Percentiles rank a stretch among this genome's conserved stretches.
phyloP scores from a whole-genome alignment of 1,140 invertebrate genomes.

The Chironomus striatipennis region DNA sequence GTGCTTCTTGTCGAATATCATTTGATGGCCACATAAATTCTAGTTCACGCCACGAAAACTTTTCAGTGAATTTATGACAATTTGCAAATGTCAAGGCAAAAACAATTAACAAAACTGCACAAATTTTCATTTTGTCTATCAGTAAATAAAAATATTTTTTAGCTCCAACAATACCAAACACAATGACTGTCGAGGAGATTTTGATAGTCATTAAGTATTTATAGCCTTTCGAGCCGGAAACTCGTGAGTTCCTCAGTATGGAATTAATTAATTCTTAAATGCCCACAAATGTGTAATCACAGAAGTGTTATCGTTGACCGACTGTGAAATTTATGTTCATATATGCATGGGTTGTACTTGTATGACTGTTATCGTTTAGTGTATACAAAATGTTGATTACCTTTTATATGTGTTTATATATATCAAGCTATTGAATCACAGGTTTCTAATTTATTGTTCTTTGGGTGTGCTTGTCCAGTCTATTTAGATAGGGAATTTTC shows the following conservation, averaged over 20 bases:
- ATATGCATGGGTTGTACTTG: neutral
- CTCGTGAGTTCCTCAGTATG: neutral
- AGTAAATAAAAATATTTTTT: neutral
- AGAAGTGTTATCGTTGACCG: neutral
- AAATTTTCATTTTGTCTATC: neutral
- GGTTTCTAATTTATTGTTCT: conserved; percentile 3
- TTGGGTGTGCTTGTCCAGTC: neutral
- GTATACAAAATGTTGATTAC: conserved; percentile 4
- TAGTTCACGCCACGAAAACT: neutral
- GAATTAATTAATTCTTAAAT: conserved; percentile 4
- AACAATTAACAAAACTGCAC: neutral
- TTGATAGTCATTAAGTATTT: neutral
- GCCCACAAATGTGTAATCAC: neutral
- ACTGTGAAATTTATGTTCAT: neutral
- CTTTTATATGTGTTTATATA: neutral
- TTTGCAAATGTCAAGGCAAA: neutral
- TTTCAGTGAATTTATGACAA: neutral
- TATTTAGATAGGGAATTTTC: no score
- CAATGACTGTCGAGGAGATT: neutral
- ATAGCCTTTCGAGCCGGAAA: neutral
- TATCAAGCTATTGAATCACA: conserved; percentile 13
- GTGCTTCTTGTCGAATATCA: conserved; percentile 48
- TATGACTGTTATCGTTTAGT: neutral
- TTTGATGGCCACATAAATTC: conserved; percentile 43
- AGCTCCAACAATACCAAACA: no score